Conservation (phyloP, 2,797 vertebrate species). For the Mus caroli region DNA sequence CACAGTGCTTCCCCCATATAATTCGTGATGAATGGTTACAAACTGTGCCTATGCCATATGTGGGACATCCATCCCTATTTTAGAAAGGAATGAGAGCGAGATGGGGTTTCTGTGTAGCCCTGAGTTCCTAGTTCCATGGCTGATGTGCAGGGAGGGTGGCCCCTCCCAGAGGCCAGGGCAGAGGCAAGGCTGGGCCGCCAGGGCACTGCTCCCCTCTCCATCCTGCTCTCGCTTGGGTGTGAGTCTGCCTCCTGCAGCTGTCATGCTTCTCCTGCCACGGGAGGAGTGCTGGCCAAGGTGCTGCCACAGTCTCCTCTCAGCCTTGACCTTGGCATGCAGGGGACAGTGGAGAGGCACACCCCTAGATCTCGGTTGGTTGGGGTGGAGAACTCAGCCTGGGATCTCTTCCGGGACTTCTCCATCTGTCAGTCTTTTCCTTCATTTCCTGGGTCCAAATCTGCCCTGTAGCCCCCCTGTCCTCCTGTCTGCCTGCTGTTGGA, state of each 20-base stretch:
- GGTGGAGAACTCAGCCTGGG: neutral
- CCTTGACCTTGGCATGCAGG: neutral
- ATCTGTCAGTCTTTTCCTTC: neutral
- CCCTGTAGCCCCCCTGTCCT: neutral
- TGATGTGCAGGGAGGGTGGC: neutral
- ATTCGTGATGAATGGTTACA: neutral
- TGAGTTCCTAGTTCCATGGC: neutral
- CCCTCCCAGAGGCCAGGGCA: neutral
- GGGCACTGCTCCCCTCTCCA: neutral
- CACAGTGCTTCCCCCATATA: neutral
- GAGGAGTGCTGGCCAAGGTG: neutral
- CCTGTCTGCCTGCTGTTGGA: neutral
- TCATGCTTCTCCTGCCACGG: neutral
- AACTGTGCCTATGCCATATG: neutral
- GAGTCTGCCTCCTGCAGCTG: neutral
- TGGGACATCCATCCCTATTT: constrained; percentile 43
- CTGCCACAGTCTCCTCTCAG: constrained; percentile 19
- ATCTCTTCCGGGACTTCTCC: neutral
- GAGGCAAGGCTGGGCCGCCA: neutral
- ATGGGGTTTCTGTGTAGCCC: neutral
- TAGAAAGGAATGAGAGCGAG: neutral
- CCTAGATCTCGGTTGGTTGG: neutral
- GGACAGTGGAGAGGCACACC: neutral
- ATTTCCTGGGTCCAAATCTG: neutral
- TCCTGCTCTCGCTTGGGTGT: neutral